These are phyloP conservation scores for Diplodus sargus DNA, from an alignment of 2,797 vertebrate species.

Conservation along the genomic window DNA sequence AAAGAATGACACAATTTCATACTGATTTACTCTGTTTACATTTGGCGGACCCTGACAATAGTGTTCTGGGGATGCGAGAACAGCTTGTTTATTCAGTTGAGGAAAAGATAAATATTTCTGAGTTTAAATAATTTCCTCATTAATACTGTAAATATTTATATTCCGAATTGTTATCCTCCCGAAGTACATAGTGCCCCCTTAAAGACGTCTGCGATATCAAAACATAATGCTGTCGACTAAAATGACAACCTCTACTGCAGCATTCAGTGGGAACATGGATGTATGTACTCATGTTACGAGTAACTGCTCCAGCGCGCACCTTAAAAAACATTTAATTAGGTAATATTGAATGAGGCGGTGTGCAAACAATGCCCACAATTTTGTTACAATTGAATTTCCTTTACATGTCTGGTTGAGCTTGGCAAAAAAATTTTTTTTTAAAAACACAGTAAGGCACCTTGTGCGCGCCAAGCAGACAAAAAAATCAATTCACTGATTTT, in stretches of 20 bases:
- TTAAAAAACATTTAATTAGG: not conserved
- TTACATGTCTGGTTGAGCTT: not conserved
- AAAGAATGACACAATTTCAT: too few species aligned
- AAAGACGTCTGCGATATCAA: not conserved
- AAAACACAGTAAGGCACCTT: not conserved
- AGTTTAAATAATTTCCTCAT: too few species aligned
- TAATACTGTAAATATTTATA: too few species aligned
- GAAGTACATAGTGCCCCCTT: too few species aligned
- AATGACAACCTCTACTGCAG: not conserved
- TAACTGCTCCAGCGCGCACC: not conserved
- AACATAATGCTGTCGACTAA: not conserved
- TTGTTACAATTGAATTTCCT: not conserved
- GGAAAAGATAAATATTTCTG: too few species aligned
- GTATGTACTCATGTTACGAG: not conserved
- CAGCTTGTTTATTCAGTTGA: too few species aligned
- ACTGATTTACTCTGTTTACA: too few species aligned
- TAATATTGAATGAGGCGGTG: not conserved
- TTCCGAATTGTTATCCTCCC: too few species aligned
- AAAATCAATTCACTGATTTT: conserved; percentile 3
- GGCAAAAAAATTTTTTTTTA: too few species aligned
- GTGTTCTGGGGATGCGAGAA: too few species aligned
- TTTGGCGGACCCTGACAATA: too few species aligned
- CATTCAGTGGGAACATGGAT: not conserved
- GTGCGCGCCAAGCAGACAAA: not conserved
- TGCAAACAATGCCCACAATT: conserved; percentile 9